Evolutionary conservation across 1,140 invertebrate genomes (phyloP).

Genomic region (Neotoxoptera formosana): DNA sequence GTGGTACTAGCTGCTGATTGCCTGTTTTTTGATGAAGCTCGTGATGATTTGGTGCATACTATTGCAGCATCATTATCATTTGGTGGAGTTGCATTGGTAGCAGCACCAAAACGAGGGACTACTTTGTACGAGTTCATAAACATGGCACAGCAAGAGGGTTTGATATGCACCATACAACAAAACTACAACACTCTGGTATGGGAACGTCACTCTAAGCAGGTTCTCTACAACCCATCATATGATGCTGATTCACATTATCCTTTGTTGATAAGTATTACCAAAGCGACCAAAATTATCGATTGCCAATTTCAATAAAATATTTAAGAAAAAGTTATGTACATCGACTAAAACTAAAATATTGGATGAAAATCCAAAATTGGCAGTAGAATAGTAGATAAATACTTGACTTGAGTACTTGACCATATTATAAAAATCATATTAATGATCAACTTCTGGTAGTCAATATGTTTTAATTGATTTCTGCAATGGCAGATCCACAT

Average conservation of each 20-base stretch:
- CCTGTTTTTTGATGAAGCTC: slow-evolving; percentile 82
- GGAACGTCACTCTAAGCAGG: slow-evolving; percentile 71
- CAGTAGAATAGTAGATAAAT: neutral
- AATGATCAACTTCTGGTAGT: neutral
- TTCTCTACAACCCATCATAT: slow-evolving; percentile 69
- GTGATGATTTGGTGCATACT: slow-evolving; percentile 74
- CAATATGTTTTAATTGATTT: neutral
- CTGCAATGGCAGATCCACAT: neutral
- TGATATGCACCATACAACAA: slow-evolving; percentile 68
- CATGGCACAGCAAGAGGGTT: slow-evolving; percentile 69
- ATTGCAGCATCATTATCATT: slow-evolving; percentile 74
- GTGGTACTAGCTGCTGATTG: slow-evolving; percentile 81
- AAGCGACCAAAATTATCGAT: slow-evolving; percentile 46
- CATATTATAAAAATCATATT: neutral
- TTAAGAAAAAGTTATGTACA: neutral
- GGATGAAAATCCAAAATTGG: neutral
- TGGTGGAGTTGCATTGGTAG: slow-evolving; percentile 74
- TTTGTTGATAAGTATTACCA: slow-evolving; percentile 65
- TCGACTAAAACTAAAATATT: neutral
- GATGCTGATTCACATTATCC: slow-evolving; percentile 75
- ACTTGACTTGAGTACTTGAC: neutral
- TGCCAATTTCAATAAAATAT: slow-evolving; percentile 45
- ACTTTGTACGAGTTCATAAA: slow-evolving; percentile 76
- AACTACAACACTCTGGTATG: slow-evolving; percentile 73
- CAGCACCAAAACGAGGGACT: slow-evolving; percentile 77